A percentile compares a stretch with the other conserved stretches of the same genome.
These are phyloP conservation scores for Coregonus sp. DNA, from an alignment of 2,797 vertebrate species.

Conservation along the genomic window DNA sequence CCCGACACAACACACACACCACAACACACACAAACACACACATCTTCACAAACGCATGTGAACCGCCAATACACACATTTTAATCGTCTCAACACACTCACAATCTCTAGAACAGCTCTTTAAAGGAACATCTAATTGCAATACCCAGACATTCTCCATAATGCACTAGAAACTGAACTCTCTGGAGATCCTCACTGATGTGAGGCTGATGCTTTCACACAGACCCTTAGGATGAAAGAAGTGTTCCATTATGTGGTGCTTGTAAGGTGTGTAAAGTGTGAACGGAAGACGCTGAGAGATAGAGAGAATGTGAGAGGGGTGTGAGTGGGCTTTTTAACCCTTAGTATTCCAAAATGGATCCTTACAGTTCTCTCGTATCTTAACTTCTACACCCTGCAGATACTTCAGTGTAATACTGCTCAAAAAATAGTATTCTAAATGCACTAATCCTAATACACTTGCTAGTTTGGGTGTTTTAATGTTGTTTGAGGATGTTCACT, in stretches of 20 bases:
- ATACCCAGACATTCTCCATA: conserved; percentile 48
- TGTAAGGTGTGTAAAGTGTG: conserved; percentile 71
- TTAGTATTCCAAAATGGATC: not conserved
- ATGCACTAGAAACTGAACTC: conserved; percentile 70
- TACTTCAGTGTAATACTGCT: not conserved
- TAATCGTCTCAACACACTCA: not conserved
- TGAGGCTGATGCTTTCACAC: conserved; percentile 60
- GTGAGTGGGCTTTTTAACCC: not conserved
- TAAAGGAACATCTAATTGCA: conserved; percentile 63
- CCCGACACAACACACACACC: not conserved
- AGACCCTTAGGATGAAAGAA: conserved; percentile 59
- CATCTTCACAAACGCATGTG: not conserved
- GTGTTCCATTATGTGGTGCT: conserved; percentile 70
- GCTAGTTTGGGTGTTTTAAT: too few relatives aligned
- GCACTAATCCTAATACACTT: too few relatives aligned
- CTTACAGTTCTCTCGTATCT: not conserved
- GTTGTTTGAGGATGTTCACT: not conserved
- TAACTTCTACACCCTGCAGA: not conserved
- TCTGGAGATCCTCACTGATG: conserved; percentile 58
- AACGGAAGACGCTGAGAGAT: conserved; percentile 45
- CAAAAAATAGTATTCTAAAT: too few relatives aligned
- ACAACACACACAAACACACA: not conserved
- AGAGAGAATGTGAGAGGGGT: conserved; percentile 20
- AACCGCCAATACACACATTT: not conserved
- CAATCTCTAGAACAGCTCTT: conserved; percentile 68